A percentile compares a stretch with the other conserved stretches of the same genome.
These are phyloP conservation scores for Oikopleura vanhoeffeni DNA, from an alignment of 23 tunicate genomes.

Conservation along the genomic window DNA sequence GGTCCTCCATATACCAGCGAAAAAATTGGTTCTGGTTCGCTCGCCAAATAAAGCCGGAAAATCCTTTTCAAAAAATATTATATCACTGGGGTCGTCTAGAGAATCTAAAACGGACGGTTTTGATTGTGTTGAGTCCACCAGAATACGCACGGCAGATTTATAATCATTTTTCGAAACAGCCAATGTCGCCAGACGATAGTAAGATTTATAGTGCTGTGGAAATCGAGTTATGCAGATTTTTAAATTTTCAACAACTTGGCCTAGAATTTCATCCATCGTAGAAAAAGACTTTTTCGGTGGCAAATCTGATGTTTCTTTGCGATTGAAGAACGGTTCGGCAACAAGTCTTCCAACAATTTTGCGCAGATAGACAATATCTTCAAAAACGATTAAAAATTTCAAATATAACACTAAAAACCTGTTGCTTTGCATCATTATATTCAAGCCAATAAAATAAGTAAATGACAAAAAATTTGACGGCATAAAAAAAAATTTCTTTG, in stretches of 20 bases:
- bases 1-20: slow-evolving; percentile 98
- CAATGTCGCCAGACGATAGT: slow-evolving; percentile 58
- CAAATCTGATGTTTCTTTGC: background rate
- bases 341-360: background rate
- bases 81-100: background rate
- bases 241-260: slow-evolving; percentile 33
- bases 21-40: slow-evolving; percentile 80
- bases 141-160: background rate
- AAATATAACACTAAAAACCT: no score
- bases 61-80: background rate
- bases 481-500: no score
- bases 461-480: no score
- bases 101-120: background rate
- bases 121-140: background rate
- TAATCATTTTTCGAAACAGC: background rate
- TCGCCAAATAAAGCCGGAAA: slow-evolving; percentile 52
- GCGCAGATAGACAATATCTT: background rate
- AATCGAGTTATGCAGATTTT: slow-evolving; percentile 41
- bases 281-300: background rate
- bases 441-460: no score
- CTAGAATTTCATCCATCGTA: slow-evolving; percentile 16
- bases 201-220: slow-evolving; percentile 65
- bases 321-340: background rate
- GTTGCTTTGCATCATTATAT: no score
- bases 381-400: no score